phyloP scores from a whole-genome alignment of 2,797 vertebrate genomes.

The Geotrypetes seraphini region DNA sequence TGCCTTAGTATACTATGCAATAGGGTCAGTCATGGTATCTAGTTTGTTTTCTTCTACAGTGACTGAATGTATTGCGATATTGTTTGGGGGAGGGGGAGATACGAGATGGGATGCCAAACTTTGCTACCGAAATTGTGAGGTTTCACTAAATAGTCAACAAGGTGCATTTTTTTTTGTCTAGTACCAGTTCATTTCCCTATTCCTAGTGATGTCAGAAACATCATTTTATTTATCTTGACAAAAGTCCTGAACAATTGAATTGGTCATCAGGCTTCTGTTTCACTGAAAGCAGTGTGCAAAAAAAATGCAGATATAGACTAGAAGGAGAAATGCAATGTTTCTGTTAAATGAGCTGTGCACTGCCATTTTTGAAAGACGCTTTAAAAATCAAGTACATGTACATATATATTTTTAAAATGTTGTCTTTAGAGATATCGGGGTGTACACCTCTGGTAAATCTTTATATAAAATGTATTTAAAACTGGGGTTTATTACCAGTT shows the following conservation, averaged over 20 bases:
- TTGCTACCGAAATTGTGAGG: slow-evolving; percentile 31
- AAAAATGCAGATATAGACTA: slow-evolving; percentile 11
- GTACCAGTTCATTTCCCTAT: neutral
- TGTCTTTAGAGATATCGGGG: slow-evolving; percentile 59
- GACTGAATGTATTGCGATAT: neutral
- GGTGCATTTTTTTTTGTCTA: neutral
- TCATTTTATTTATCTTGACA: neutral
- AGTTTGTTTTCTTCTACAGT: too few relatives aligned
- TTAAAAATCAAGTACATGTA: slow-evolving; percentile 51
- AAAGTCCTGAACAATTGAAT: slow-evolving; percentile 1
- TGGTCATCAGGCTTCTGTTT: neutral
- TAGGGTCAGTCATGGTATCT: too few relatives aligned
- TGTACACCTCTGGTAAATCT: slow-evolving; percentile 57
- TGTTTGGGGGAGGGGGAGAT: slow-evolving; percentile 5
- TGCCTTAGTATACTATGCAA: too few relatives aligned
- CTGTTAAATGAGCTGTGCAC: slow-evolving; percentile 74
- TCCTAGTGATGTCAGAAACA: neutral
- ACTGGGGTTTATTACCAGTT: slow-evolving; percentile 73
- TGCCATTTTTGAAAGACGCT: slow-evolving; percentile 66
- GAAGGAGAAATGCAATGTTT: slow-evolving; percentile 60
- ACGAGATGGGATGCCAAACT: slow-evolving; percentile 7
- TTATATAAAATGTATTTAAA: slow-evolving; percentile 81
- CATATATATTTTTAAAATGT: slow-evolving; percentile 62
- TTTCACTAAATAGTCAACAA: too few relatives aligned
- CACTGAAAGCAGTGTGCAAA: slow-evolving; percentile 15